Percentiles rank a stretch among this genome's conserved stretches.
Evolutionary conservation across 2,888 invertebrate species (phyloP).

Genomic region (Helleia helle): DNA sequence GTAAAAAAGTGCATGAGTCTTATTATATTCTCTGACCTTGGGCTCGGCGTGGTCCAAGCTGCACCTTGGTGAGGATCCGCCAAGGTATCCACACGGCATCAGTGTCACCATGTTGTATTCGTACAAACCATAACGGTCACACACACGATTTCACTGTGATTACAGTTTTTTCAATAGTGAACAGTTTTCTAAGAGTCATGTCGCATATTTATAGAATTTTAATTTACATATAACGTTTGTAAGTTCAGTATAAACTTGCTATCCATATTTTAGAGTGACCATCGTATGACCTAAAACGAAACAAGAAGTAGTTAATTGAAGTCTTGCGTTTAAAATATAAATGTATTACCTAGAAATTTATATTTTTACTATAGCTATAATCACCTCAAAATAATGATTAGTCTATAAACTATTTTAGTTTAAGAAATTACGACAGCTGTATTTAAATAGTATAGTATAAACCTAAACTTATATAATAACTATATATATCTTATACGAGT

Average conservation of each 20-base stretch:
- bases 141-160: slow-evolving; percentile 45
- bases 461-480: too few relatives aligned
- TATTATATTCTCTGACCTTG: slow-evolving; percentile 48
- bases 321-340: too few relatives aligned
- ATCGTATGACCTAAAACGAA: slow-evolving; percentile 7
- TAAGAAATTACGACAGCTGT: too few relatives aligned
- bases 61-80: slow-evolving; percentile 71
- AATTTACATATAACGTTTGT: too few relatives aligned
- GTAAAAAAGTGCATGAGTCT: slow-evolving; percentile 14
- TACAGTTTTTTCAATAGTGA: slow-evolving; percentile 52
- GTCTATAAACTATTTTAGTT: too few relatives aligned
- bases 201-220: slow-evolving; percentile 43
- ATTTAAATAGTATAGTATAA: too few relatives aligned
- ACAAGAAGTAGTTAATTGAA: not conserved
- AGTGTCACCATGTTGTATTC: slow-evolving; percentile 75
- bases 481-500: too few relatives aligned
- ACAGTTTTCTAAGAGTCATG: slow-evolving; percentile 52
- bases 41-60: slow-evolving; percentile 65
- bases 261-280: slow-evolving; percentile 25
- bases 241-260: too few relatives aligned
- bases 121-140: slow-evolving; percentile 34
- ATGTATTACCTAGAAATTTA: too few relatives aligned
- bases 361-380: too few relatives aligned
- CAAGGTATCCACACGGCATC: slow-evolving; percentile 79
- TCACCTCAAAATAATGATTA: too few relatives aligned